phyloP scores from a whole-genome alignment of 2,113 vertebrate genomes.

The Acrocephalus arundinaceus region DNA sequence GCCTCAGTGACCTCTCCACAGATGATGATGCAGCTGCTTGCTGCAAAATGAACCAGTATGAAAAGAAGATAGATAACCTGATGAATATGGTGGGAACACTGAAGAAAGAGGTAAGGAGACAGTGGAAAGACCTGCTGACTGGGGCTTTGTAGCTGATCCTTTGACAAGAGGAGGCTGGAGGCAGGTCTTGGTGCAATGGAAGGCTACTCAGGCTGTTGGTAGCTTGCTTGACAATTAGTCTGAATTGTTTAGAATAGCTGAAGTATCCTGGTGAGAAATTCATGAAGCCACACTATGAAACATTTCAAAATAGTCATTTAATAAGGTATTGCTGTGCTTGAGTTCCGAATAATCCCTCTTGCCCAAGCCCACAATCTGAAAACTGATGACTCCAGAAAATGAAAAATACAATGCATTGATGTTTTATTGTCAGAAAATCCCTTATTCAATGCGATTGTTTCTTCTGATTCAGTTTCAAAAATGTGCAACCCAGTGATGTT shows the following conservation, averaged over 20 bases:
- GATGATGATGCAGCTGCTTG: constrained; percentile 82
- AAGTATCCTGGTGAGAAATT: not conserved
- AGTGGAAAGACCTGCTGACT: not conserved
- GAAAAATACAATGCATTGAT: not conserved
- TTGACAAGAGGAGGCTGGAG: not conserved
- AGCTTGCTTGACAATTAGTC: not conserved
- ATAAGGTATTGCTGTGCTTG: not conserved
- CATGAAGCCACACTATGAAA: not conserved
- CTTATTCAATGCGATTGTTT: not conserved
- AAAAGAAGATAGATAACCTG: constrained; percentile 87
- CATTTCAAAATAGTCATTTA: not conserved
- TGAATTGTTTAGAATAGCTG: not conserved
- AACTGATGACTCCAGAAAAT: not conserved
- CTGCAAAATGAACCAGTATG: constrained; percentile 83
- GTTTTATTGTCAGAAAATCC: not conserved
- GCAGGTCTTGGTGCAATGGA: not conserved
- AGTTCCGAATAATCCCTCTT: not conserved
- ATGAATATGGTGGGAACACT: constrained; percentile 85
- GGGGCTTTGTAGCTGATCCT: not conserved
- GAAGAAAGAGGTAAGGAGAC: constrained; percentile 82
- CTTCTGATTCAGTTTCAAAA: not conserved
- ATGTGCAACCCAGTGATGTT: not conserved
- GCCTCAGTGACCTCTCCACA: constrained; percentile 84
- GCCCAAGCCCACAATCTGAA: not conserved
- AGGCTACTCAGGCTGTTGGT: not conserved